Evolutionary conservation across 2,797 vertebrate species (phyloP).

Genomic region (Enteromius argenteus): DNA sequence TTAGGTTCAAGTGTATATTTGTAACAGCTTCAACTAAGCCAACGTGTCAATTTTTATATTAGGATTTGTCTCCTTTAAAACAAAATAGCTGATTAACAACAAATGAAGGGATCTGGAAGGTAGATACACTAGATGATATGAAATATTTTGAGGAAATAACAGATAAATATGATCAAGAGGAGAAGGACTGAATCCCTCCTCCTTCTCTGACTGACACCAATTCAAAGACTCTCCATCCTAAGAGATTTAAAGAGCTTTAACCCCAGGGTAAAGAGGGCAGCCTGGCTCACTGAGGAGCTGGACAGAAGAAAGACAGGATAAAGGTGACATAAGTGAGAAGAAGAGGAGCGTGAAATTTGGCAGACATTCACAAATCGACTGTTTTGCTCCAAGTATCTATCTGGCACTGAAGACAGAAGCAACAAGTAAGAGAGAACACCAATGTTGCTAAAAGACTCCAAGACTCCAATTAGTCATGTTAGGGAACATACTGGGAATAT

Average conservation of each 20-base stretch:
- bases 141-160: background rate
- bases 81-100: background rate
- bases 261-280: constrained; percentile 67
- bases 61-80: constrained; percentile 3
- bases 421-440: background rate
- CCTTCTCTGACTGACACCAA: constrained; percentile 15
- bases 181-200: background rate
- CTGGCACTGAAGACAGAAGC: constrained; percentile 6
- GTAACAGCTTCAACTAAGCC: background rate
- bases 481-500: background rate
- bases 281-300: constrained; percentile 64
- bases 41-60: background rate
- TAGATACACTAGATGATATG: background rate
- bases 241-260: constrained; percentile 62
- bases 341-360: constrained; percentile 69
- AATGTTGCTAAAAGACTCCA: constrained; percentile 51
- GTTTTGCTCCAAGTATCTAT: constrained; percentile 30
- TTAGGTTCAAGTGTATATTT: background rate
- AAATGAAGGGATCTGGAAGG: background rate
- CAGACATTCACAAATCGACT: constrained; percentile 65
- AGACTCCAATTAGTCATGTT: constrained; percentile 21
- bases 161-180: background rate
- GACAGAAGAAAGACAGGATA: constrained; percentile 72
- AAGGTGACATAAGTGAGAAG: constrained; percentile 67
- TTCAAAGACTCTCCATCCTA: constrained; percentile 40